Evolutionary conservation across 2,888 invertebrate genomes (phyloP), one percentile per base, ranked within the genome.

Genomic region (Lepetodrilus schrolli): DNA sequence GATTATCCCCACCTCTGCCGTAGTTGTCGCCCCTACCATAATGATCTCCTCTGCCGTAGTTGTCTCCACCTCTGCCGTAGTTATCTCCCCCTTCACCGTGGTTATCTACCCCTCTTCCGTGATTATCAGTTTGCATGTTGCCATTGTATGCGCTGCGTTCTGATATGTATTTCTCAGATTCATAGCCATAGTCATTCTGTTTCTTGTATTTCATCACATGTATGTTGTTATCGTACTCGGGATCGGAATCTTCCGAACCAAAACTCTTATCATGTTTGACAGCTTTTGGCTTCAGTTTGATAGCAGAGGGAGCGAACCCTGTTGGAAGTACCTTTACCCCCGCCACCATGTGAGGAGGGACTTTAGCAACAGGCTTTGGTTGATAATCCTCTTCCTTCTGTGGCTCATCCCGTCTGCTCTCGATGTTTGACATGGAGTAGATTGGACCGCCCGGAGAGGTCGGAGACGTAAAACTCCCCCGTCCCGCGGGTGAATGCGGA

Each of bases 261-360:
- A 37, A 43, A 1, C 72, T 37, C 20, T 70, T 66, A 21, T 70
- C 70, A 20, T 49, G 68, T 38, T 73, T 73, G 7, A 69, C 68
- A 34, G 50, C 43, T 36, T 75, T 75, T 7, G 76, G 75, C 20
- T 80, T 80, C 21, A 80, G 74, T 34, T 80, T 80, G 30, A 80
- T 76, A 43, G 72, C 76, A 2, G 36, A 34, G 13, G 26, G 23
- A 23, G 20, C 38, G 72, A 80, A 80, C 76, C 79, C 74, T 4
- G 82, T 84, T 0, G 87, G 87, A 36, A 87, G 74, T 0, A 87
- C 87, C 49, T 86, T 84, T n/a, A 87, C 82, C 0, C 87, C 87
- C 1, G 82, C 82, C 23, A 85, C 83, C 34, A 86, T 77, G 70
- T 86, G 85, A 0, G 87, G 87, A 0, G 86, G 86, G 4, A 87